Conservation (phyloP, 1,140 invertebrate species). For the Zophobas morio region DNA sequence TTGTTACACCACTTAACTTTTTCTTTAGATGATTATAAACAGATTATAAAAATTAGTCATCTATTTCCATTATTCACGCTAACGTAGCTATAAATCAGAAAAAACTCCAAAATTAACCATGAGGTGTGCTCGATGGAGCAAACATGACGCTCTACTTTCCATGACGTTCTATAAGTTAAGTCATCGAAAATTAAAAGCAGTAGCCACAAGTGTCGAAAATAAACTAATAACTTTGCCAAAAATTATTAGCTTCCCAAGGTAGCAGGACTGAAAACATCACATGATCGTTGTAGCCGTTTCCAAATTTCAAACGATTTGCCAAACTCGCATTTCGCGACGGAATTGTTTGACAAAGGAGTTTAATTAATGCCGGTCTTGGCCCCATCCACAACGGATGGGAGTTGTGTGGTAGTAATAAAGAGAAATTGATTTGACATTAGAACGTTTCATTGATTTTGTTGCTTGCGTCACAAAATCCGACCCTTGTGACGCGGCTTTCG, state of each 20-base stretch:
- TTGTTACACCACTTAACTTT: conserved; percentile 11
- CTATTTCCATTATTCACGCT: not conserved
- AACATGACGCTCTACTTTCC: conserved; percentile 11
- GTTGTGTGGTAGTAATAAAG: conserved; percentile 2
- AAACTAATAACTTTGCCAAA: not conserved
- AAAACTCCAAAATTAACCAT: not conserved
- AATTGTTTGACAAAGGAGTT: not conserved
- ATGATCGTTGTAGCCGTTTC: not conserved
- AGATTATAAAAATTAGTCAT: conserved; percentile 7
- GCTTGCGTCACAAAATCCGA: conserved; percentile 17
- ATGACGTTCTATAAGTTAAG: conserved; percentile 5
- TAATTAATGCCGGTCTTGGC: conserved; percentile 18
- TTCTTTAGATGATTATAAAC: not conserved
- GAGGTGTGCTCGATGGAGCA: not conserved
- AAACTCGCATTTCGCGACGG: conserved; percentile 18
- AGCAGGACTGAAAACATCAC: conserved; percentile 2
- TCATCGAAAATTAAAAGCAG: conserved; percentile 10
- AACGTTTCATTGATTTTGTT: conserved; percentile 20
- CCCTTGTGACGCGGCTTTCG: conserved; percentile 11
- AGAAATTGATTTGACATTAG: conserved; percentile 32
- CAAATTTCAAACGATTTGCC: conserved; percentile 7
- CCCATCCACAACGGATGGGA: not conserved
- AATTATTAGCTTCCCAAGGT: conserved; percentile 2
- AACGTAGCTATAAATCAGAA: not conserved
- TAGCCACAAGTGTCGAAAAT: conserved; percentile 18